Evolutionary conservation across 2,797 vertebrate genomes (phyloP).

Genomic region (Acrossocheilus fasciatus): DNA sequence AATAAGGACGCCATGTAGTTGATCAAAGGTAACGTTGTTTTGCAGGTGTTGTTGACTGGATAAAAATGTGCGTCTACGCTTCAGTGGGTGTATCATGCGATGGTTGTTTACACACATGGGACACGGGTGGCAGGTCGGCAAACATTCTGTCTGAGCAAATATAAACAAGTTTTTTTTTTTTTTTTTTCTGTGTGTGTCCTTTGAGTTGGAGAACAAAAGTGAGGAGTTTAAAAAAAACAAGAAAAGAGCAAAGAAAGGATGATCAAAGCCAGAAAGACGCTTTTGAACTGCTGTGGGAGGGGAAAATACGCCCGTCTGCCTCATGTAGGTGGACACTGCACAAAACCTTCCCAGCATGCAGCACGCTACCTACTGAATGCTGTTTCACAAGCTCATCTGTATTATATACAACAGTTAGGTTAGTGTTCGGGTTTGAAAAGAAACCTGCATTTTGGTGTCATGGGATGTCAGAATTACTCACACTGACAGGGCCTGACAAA

Average conservation of each 20-base stretch:
- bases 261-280: conserved; percentile 60
- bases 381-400: conserved; percentile 8
- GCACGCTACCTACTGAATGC: neutral
- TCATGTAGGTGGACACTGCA: conserved; percentile 37
- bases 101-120: conserved; percentile 51
- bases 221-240: conserved; percentile 40
- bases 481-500: conserved; percentile 6
- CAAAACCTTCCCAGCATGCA: conserved; percentile 44
- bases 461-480: conserved; percentile 15
- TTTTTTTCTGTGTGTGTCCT: conserved; percentile 41
- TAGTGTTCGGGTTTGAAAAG: neutral
- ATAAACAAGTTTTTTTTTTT: conserved; percentile 50
- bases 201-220: conserved; percentile 59
- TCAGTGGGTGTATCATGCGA: conserved; percentile 33
- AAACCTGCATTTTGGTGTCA: conserved; percentile 20
- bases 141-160: conserved; percentile 51
- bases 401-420: neutral
- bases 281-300: conserved; percentile 57
- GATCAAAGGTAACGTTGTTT: conserved; percentile 43
- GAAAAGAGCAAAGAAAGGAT: conserved; percentile 56
- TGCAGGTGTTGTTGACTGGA: conserved; percentile 43
- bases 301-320: conserved; percentile 36
- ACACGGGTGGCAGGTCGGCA: conserved; percentile 46
- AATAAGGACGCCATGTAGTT: conserved; percentile 26
- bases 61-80: conserved; percentile 29